Conservation (phyloP, 2,797 vertebrate species). For the Acanthopagrus latus region DNA sequence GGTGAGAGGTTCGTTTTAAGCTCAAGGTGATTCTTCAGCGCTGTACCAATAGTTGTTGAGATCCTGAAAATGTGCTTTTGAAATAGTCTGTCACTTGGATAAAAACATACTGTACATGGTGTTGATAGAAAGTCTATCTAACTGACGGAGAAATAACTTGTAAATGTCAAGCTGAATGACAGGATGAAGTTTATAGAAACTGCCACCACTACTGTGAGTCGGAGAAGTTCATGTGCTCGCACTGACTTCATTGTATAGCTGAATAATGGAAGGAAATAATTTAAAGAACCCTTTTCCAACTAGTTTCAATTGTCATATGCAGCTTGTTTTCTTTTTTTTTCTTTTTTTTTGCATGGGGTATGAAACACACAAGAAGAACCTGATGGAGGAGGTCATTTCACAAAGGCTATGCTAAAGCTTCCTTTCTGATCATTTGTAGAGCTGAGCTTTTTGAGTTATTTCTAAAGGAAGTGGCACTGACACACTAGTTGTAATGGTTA, state of each 20-base stretch:
- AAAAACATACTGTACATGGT: no score
- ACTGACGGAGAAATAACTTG: not conserved
- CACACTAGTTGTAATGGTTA: not conserved
- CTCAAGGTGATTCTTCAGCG: constrained; percentile 1
- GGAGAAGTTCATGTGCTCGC: not conserved
- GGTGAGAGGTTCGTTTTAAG: not conserved
- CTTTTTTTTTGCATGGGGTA: not conserved
- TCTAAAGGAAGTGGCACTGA: not conserved
- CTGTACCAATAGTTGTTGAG: not conserved
- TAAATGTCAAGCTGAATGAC: not conserved
- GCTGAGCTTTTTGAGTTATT: not conserved
- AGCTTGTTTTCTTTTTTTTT: not conserved
- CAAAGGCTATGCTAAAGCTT: not conserved
- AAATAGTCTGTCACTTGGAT: not conserved
- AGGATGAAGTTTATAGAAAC: not conserved
- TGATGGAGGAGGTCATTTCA: not conserved
- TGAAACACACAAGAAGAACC: not conserved
- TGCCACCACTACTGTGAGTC: no score
- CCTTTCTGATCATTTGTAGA: not conserved
- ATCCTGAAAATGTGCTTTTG: not conserved
- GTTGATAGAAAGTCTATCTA: no score
- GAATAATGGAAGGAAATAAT: not conserved
- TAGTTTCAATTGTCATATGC: not conserved
- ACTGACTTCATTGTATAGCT: not conserved
- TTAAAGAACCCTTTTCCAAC: not conserved